Conservation (phyloP, 2,888 invertebrate species). For the Antheraea assamensis region DNA sequence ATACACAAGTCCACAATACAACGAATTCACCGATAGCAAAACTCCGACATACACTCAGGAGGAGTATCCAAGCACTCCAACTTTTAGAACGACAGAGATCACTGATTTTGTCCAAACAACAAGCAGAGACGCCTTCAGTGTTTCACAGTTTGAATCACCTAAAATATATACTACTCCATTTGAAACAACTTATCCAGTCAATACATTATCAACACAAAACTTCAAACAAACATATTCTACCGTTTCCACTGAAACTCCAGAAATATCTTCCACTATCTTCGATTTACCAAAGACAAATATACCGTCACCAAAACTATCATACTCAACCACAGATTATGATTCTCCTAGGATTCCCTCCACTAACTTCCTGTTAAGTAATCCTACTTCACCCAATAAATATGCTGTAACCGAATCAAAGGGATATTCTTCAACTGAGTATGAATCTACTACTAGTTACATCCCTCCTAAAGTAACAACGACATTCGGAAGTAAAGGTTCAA, state of each 20-base stretch:
- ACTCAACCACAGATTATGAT: conserved; percentile 30
- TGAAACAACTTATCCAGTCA: conserved; percentile 17
- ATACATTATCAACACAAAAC: conserved; percentile 8
- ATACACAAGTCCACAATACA: conserved; percentile 61
- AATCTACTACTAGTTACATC: conserved; percentile 32
- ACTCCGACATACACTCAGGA: conserved; percentile 43
- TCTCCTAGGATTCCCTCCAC: conserved; percentile 30
- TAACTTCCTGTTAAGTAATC: conserved; percentile 23
- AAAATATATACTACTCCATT: conserved; percentile 29
- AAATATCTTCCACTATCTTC: conserved; percentile 27
- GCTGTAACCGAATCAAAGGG: conserved; percentile 15
- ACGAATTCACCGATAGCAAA: conserved; percentile 45
- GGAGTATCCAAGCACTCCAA: conserved; percentile 63
- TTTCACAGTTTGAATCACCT: conserved; percentile 40
- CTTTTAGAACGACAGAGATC: conserved; percentile 40
- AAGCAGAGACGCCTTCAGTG: conserved; percentile 42
- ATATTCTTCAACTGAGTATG: conserved; percentile 26
- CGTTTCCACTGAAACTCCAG: conserved; percentile 25
- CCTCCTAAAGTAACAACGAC: conserved; percentile 33
- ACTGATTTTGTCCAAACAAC: conserved; percentile 48
- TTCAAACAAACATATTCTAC: conserved; percentile 7
- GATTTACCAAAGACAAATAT: conserved; percentile 28
- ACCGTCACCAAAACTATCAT: conserved; percentile 19
- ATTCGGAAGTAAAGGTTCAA: conserved; percentile 27
- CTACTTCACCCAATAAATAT: conserved; percentile 19